Base-by-base conservation (phyloP, 2,797 vertebrate species). In the Monodelphis domestica region DNA sequence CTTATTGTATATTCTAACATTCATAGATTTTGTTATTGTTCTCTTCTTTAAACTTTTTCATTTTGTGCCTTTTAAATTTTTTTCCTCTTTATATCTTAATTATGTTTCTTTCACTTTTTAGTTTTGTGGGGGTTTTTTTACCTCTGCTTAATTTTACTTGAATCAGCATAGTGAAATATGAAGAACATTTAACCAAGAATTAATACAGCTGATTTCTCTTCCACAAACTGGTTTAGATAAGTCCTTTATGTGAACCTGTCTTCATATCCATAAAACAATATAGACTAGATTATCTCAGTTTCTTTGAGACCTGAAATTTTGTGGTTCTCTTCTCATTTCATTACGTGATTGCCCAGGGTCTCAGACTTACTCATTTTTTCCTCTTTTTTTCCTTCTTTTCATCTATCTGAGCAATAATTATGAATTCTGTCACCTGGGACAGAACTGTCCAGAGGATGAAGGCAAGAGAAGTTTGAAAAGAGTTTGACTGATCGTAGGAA, bases 181-280 rank as follows among this genome's bases (percentile, higher is more conserved):
- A 57, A 94, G 53, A 84, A 84, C 59, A 50, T 89, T 89, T 87
- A 92, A 90, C 53, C 24, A 88, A 90, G 90, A 93, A 87, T 29
- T 9, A 93, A n/a, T 11, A 87, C 26, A 0, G 15, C 33, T 95
- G n/a, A 0, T 3, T 21, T 12, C 17, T 93, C 12, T 95, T 29
- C 89, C 59, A 45, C 38, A 78, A 78, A 78, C 7, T 78, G 4
- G 1, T 53, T 87, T 54, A 7, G 6, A 6, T n/a, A 54, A 55
- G 17, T 92, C 57, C 92, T 51, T 63, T 70, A 56, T 87, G 54
- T 93, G 6, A 51, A 78, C 5, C 87, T 96, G 6, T 90, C 59
- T 52, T 33, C 53, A 90, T 4, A 54, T 50, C 53, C 84, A 0
- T 57, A 93, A 63, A 92, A 45, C 53, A 9, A 87, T 57, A 12